Base-by-base conservation (phyloP, 2,113 vertebrate genomes). In the Dicaeum eximium region DNA sequence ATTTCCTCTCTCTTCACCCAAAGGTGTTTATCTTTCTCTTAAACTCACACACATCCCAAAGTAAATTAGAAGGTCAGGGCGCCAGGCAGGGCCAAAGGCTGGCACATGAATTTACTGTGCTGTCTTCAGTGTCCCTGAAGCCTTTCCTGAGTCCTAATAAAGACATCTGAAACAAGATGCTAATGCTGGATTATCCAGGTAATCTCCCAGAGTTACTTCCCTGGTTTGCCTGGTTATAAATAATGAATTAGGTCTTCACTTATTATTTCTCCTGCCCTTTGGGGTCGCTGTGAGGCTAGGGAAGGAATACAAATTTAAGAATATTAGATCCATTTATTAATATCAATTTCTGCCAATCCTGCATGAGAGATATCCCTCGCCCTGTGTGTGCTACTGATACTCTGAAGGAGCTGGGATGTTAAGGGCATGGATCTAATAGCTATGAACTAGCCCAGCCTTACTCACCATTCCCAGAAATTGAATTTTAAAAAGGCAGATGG, bases 251-350 rank as follows among this genome's bases (percentile, higher is more conserved):
- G 92, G 88, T 92, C 86, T 95, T 90, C 91, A 88, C 97, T 96
- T 97, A 96, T 95, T 97, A 95, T 93, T 95, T 97, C 90, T 97
- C 53, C 86, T 96, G 96, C 85, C 96, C 96, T 97, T 89, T 96
- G 69, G 92, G 94, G 92, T 93, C 72, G 4, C 78, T 40, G 50
- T 1, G 1, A 96, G 93, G 84, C 93, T 91, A 50, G 50, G 95
- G 88, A 92, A 97, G 75, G 96, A 97, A 97, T 97, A 92, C 95
- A 97, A 95, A 97, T 96, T 95, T 90, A 91, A 85, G 81, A 82
- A 91, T 96, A 92, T 77, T 91, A 89, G 81, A 93, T 95, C 93
- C 93, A 71, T 95, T 96, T 95, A 96, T 96, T 96, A 94, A 94
- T 95, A 95, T 88, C 88, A 72, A 88, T 92, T 96, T 84, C 94